Base-by-base conservation (phyloP, 2,888 invertebrate genomes). In the Coelopa pilipes region DNA sequence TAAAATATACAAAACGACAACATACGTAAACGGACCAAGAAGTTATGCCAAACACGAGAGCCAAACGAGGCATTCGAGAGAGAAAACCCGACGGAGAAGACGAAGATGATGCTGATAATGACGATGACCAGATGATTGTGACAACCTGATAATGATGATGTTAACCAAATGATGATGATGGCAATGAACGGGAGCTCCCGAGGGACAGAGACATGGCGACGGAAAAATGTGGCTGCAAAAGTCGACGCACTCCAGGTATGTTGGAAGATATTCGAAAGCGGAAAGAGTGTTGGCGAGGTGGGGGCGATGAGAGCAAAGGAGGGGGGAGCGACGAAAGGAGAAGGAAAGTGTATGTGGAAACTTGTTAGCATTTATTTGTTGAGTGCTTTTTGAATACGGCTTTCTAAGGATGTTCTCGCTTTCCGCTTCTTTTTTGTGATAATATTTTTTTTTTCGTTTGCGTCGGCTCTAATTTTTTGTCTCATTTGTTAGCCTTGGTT, bases 361-460 rank as follows among this genome's bases (percentile, higher is more conserved):
- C 7, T 11, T 19, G 21, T n/a, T 57, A 13, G 45, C 17, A 63
- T 63, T 63, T 63, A 46, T 46, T 63, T 47, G 63, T 47, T 46
- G 63, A 63, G 63, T 15, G 21, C 17, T 7, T 55, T 67, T 67
- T 67, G 15, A 55, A 55, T 55, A 34, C 45, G 66, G 62, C 34
- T 24, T 63, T 34, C 46, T 45, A 34, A 45, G 21, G 17, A 1
- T 19, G 13, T 34, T 34, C 34, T 34, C 34, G 34, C 4, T 7
- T 34, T 34, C 34, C 34, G 2, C 4, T 34, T 53, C 5, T 53
- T 53, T 53, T 53, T 60, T 60, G 4, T 15, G 9, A 53, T 49
- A 53, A 53, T 53, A 15, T 53, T 53, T 53, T 19, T 60, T 9
- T 60, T 21, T 60, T 24, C 13, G 19, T 60, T 21, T 53, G 3